Evolutionary conservation across 1,140 invertebrate species (phyloP), one percentile per base, ranked within the genome.

Genomic region (Centruroides vittatus): DNA sequence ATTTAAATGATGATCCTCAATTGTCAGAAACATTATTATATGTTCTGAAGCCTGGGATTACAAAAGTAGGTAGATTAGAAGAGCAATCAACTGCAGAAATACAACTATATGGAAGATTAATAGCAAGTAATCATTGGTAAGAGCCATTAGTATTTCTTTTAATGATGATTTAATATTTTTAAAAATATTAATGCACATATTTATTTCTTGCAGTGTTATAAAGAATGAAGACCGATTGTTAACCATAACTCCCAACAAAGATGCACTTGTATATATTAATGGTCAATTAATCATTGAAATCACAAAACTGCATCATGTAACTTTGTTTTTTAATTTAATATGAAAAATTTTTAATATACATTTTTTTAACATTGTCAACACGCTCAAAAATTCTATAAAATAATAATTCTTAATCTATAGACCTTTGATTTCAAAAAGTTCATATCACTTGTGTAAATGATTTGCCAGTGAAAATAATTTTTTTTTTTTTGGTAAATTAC

Each of bases 21-120:
- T 70, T 85, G n/a, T 82, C 82, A 3, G 83, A 84, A 67, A 82
- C 80, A 5, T 73, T 86, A 58, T 75, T 83, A 61, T 86, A 86
- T 69, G 70, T 83, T 0, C 69, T 86, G 53, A 73, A 74, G 50
- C 68, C 73, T 53, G 76, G 76, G 3, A 64, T 70, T 47, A 76
- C 76, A 3, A 66, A 65, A 10, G 69, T 78, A 13, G 77, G 77
- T 7, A 61, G 73, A 5, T 68, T 67, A 63, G 66, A 67, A 41
- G 50, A 72, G 46, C 72, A 76, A 47, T 70, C 71, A 5, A 63
- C 66, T 35, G 69, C 71, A 50, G 79, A 84, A 65, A 83, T 86
- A 51, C 75, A 82, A 47, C 73, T 85, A 11, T 78, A 77, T 64
- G 83, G 83, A 51, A 80, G 82, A 0, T 71, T 85, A 3, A 80